Conservation (phyloP, 2,888 invertebrate species). For the Vandiemenella viatica region DNA sequence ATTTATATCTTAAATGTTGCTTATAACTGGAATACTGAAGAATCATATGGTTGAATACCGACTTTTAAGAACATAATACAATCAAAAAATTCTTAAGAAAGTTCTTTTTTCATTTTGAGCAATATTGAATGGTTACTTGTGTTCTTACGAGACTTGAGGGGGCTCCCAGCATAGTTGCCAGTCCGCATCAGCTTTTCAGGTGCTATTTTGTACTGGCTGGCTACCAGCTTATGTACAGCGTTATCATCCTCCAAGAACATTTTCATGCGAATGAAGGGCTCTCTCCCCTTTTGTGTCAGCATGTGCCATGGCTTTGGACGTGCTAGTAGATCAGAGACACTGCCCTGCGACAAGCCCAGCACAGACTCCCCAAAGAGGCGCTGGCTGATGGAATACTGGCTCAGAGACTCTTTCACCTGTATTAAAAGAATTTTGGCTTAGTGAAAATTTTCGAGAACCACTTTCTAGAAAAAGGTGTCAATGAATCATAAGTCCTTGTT, state of each 20-base stretch:
- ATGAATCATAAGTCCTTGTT: too few species aligned
- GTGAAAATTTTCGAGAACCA: too few species aligned
- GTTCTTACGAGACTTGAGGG: constrained; percentile 49
- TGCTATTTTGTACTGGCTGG: constrained; percentile 94
- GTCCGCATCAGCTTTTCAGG: constrained; percentile 95
- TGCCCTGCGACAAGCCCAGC: constrained; percentile 90
- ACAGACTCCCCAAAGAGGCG: constrained; percentile 95
- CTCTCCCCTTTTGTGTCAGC: constrained; percentile 92
- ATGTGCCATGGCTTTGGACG: constrained; percentile 98
- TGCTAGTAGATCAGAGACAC: constrained; percentile 91
- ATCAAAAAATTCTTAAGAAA: neutral
- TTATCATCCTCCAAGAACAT: constrained; percentile 94
- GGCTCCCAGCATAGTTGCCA: constrained; percentile 76
- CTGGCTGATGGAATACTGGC: constrained; percentile 91
- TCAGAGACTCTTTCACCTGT: constrained; percentile 79
- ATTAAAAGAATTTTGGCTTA: neutral
- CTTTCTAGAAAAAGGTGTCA: too few species aligned
- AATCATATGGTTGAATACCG: too few species aligned
- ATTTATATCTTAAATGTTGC: too few species aligned
- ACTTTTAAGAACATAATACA: too few species aligned
- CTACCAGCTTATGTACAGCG: constrained; percentile 86
- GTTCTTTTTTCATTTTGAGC: too few species aligned
- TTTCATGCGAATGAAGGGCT: constrained; percentile 95
- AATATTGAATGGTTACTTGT: too few species aligned
- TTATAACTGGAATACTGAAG: too few species aligned